Conservation (phyloP, 2,888 invertebrate genomes). For the Ichneumoninae sp. region DNA sequence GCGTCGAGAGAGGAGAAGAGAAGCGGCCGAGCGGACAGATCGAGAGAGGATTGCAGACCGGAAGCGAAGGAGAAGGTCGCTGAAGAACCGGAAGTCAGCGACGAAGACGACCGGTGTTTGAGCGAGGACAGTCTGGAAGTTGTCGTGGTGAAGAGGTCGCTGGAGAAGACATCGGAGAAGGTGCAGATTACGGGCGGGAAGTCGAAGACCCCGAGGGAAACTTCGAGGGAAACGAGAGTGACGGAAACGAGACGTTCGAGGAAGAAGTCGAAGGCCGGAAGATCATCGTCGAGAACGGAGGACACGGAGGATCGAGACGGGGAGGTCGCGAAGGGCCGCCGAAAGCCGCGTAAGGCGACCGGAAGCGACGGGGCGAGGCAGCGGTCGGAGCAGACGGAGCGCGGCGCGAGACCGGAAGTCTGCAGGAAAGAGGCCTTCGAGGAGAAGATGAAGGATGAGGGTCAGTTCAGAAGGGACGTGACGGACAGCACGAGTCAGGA, state of each 20-base stretch:
- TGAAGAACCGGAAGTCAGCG: slow-evolving; percentile 68
- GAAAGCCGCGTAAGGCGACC: slow-evolving; percentile 37
- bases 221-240: slow-evolving; percentile 71
- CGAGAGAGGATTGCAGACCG: slow-evolving; percentile 81
- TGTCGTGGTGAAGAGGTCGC: slow-evolving; percentile 78
- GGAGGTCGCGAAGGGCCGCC: slow-evolving; percentile 69
- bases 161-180: slow-evolving; percentile 79
- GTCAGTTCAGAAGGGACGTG: slow-evolving; percentile 71
- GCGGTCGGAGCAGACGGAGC: slow-evolving; percentile 33
- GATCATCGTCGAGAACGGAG: background rate
- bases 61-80: slow-evolving; percentile 80
- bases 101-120: slow-evolving; percentile 76
- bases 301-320: slow-evolving; percentile 78
- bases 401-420: slow-evolving; percentile 55
- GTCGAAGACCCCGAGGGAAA: slow-evolving; percentile 75
- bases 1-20: slow-evolving; percentile 17
- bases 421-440: slow-evolving; percentile 52
- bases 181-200: slow-evolving; percentile 75
- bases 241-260: slow-evolving; percentile 71
- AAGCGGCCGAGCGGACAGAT: slow-evolving; percentile 41
- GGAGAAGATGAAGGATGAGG: slow-evolving; percentile 68
- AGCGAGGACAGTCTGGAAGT: slow-evolving; percentile 82
- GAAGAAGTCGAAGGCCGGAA: slow-evolving; percentile 62
- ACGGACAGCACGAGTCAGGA: slow-evolving; percentile 82
- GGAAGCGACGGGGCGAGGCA: background rate